A percentile compares a stretch with the other conserved stretches of the same genome.
These are phyloP conservation scores for Neelides folsomi DNA, from an alignment of 2,888 invertebrate species.

Conservation along the genomic window DNA sequence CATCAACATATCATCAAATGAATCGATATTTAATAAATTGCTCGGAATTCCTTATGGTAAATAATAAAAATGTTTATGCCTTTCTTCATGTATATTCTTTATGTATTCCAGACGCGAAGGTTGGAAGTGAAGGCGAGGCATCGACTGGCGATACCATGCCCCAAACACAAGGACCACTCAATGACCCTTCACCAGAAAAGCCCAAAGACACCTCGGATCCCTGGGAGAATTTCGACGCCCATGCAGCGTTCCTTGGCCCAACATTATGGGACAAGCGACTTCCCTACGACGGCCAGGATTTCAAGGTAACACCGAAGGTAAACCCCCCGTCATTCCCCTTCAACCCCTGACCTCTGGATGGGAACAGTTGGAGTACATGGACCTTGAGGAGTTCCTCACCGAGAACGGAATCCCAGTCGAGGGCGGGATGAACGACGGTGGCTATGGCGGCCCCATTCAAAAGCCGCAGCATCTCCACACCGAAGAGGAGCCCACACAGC, in stretches of 20 bases:
- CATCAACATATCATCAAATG: too few species aligned
- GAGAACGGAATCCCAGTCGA: constrained; percentile 88
- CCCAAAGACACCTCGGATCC: constrained; percentile 25
- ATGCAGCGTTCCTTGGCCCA: constrained; percentile 89
- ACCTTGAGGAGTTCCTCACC: constrained; percentile 90
- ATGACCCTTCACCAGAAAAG: constrained; percentile 17
- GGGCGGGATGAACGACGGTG: background rate
- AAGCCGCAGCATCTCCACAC: background rate
- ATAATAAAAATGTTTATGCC: too few species aligned
- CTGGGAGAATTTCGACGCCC: constrained; percentile 62
- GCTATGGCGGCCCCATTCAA: background rate
- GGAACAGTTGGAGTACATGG: constrained; percentile 67
- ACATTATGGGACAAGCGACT: constrained; percentile 91
- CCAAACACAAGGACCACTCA: too few species aligned
- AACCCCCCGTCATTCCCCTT: too few species aligned
- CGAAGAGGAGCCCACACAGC: background rate
- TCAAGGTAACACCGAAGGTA: constrained; percentile 54
- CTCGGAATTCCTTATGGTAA: too few species aligned
- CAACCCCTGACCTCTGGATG: too few species aligned
- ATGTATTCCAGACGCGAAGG: too few species aligned
- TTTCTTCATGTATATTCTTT: too few species aligned
- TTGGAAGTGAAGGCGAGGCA: too few species aligned
- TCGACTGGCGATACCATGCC: too few species aligned
- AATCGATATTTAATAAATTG: too few species aligned
- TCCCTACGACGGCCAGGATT: constrained; percentile 74